A percentile compares a stretch with the other conserved stretches of the same genome.
Conservation (phyloP, 2,113 vertebrate species). For the Solea solea region DNA sequence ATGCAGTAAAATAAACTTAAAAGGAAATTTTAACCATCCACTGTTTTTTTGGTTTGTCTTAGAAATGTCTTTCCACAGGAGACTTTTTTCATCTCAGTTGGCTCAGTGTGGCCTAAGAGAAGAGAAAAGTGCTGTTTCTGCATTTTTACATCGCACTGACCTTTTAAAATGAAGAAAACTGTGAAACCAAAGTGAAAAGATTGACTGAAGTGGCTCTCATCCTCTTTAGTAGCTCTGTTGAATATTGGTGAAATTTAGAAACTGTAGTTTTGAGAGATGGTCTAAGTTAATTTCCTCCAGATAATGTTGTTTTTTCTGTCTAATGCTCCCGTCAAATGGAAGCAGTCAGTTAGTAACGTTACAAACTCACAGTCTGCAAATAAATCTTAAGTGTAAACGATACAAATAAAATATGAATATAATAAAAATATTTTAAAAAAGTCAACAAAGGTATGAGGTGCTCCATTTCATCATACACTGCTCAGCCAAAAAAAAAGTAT, state of each 20-base stretch:
- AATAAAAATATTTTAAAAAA: neutral
- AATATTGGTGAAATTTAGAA: constrained; percentile 35
- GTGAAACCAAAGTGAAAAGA: constrained; percentile 10
- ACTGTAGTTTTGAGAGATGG: constrained; percentile 31
- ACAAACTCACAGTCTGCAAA: constrained; percentile 6
- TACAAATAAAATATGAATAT: neutral
- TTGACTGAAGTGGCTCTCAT: constrained; percentile 24
- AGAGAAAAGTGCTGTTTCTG: constrained; percentile 28
- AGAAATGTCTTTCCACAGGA: constrained; percentile 33
- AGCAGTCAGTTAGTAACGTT: constrained; percentile 28
- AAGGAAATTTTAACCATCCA: constrained; percentile 37
- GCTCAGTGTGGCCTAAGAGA: constrained; percentile 1
- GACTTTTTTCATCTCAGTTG: constrained; percentile 6
- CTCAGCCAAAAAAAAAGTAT: constrained; percentile 3
- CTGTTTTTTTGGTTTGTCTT: constrained; percentile 32
- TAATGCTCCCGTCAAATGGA: constrained; percentile 38
- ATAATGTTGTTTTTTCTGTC: constrained; percentile 36
- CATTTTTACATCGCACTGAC: constrained; percentile 27
- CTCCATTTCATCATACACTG: constrained; percentile 1
- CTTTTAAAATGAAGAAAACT: constrained; percentile 27
- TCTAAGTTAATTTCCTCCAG: constrained; percentile 47
- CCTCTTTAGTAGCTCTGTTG: constrained; percentile 45
- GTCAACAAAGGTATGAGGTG: neutral
- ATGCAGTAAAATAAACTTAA: constrained; percentile 24
- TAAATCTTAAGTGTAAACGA: constrained; percentile 10